Percentiles rank a stretch among this genome's conserved stretches.
These are phyloP conservation scores for Archaeoteleia sp. DNA, from an alignment of 2,888 invertebrate genomes.

Conservation along the genomic window DNA sequence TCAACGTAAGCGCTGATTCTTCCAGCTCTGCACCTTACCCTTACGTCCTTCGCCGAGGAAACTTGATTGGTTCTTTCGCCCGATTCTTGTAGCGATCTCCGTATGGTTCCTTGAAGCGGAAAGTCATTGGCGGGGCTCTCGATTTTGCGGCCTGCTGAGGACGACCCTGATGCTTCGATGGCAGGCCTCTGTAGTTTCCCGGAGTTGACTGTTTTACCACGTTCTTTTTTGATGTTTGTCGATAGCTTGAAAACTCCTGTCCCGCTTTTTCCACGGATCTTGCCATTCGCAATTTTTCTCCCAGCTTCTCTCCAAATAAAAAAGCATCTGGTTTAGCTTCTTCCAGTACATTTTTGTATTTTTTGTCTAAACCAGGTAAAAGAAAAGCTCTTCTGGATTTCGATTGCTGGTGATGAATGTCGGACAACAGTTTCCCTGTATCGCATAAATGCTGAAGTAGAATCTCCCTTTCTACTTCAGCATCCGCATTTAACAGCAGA, in stretches of 20 bases:
- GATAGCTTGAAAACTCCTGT: neutral
- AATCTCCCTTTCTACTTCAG: neutral
- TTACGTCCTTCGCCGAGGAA: neutral
- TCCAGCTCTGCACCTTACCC: no score
- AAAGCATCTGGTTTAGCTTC: neutral
- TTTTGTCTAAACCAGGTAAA: constrained; percentile 2
- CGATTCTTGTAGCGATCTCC: neutral
- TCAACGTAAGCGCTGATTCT: no score
- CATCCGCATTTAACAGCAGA: neutral
- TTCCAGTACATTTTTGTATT: constrained; percentile 2
- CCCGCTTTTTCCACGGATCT: constrained; percentile 4
- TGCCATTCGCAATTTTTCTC: neutral
- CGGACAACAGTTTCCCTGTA: constrained; percentile 1
- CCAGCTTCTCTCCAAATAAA: neutral
- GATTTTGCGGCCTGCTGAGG: neutral
- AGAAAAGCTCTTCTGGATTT: neutral
- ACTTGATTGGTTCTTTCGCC: neutral
- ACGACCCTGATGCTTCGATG: neutral
- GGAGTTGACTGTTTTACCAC: neutral
- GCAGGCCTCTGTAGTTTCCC: constrained; percentile 8
- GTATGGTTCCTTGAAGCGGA: neutral
- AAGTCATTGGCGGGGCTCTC: constrained; percentile 5
- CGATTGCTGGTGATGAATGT: neutral
- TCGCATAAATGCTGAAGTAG: neutral
- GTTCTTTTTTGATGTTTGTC: neutral